phyloP scores from a whole-genome alignment of 2,888 invertebrate species.

The Hypolimnas misippus region DNA sequence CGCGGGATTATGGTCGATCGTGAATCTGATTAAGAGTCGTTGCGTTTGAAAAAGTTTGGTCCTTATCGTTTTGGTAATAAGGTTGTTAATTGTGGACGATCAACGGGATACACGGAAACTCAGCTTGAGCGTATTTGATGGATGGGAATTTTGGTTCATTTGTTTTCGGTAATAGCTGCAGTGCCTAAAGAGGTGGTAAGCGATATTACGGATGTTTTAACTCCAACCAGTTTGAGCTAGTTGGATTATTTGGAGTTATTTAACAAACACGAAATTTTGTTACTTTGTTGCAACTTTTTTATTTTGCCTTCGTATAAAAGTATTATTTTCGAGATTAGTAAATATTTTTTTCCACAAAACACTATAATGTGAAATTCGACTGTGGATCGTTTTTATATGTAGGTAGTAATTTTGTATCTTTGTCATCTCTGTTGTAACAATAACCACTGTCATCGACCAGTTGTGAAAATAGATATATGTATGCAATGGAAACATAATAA shows the following conservation, averaged over 20 bases:
- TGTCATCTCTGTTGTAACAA: too few species aligned
- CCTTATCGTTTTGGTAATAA: slow-evolving; percentile 17
- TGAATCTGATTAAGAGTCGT: slow-evolving; percentile 26
- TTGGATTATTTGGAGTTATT: neutral
- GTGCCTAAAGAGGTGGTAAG: slow-evolving; percentile 12
- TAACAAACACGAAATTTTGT: neutral
- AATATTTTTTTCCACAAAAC: too few species aligned
- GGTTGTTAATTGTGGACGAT: slow-evolving; percentile 15
- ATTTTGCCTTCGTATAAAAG: too few species aligned
- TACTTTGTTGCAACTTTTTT: neutral
- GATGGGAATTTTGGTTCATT: slow-evolving; percentile 15
- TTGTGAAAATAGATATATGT: too few species aligned
- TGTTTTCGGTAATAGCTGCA: slow-evolving; percentile 13
- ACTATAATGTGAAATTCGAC: too few species aligned
- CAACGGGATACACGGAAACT: neutral
- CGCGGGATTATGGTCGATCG: slow-evolving; percentile 27
- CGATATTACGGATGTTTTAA: slow-evolving; percentile 4
- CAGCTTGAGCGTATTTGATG: slow-evolving; percentile 5
- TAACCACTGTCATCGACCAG: too few species aligned
- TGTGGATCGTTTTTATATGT: too few species aligned
- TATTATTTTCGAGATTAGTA: too few species aligned
- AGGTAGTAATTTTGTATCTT: too few species aligned
- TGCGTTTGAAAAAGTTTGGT: slow-evolving; percentile 16
- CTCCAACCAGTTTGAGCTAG: neutral
- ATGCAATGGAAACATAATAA: too few species aligned